Conservation (phyloP, 2,888 invertebrate genomes). For the Andricus quercusramuli region DNA sequence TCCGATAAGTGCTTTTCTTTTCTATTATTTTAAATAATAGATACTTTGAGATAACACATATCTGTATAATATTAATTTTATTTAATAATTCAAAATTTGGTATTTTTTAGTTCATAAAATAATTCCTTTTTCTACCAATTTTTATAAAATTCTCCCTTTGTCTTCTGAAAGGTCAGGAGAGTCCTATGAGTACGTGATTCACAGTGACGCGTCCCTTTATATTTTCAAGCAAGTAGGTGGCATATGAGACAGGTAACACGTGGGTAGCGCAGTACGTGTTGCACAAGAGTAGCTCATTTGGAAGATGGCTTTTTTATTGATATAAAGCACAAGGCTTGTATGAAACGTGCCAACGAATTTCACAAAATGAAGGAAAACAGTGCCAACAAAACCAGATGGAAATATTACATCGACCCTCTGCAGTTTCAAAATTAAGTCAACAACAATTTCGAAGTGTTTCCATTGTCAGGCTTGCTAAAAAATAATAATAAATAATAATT, state of each 20-base stretch:
- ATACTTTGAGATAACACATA: too few relatives aligned
- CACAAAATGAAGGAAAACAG: neutral
- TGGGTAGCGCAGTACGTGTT: constrained; percentile 58
- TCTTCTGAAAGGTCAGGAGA: neutral
- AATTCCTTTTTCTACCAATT: neutral
- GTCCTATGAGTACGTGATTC: constrained; percentile 21
- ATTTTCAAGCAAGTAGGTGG: constrained; percentile 48
- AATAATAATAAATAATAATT: too few relatives aligned
- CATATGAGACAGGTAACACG: constrained; percentile 50
- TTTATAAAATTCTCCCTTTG: neutral
- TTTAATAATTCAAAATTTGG: too few relatives aligned
- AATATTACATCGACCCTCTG: constrained; percentile 5
- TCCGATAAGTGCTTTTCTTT: too few relatives aligned
- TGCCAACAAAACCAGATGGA: constrained; percentile 7
- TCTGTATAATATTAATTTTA: too few relatives aligned
- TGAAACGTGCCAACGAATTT: constrained; percentile 28
- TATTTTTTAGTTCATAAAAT: neutral
- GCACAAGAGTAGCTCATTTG: constrained; percentile 55
- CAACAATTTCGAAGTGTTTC: neutral
- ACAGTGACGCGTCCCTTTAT: constrained; percentile 24
- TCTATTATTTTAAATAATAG: too few relatives aligned
- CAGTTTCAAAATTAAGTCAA: constrained; percentile 9
- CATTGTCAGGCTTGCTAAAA: neutral
- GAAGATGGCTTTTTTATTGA: constrained; percentile 55
- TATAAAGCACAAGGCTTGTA: constrained; percentile 47